These are phyloP conservation scores for Gallinago jamesoni DNA, from an alignment of 2,113 vertebrate genomes.

Conservation along the genomic window DNA sequence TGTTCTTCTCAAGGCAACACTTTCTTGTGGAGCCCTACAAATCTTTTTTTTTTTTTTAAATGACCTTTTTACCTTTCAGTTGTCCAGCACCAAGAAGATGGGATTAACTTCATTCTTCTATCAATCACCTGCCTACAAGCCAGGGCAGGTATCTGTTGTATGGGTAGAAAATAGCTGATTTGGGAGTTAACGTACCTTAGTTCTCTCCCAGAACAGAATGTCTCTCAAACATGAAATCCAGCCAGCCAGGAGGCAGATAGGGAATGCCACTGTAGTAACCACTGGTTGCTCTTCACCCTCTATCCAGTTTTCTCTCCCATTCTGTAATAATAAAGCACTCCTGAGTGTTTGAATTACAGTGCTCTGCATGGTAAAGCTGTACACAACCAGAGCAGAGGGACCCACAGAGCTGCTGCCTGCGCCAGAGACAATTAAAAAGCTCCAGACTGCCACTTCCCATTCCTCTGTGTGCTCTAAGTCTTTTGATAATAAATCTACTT, in stretches of 20 bases:
- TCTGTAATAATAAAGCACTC: background rate
- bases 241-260: background rate
- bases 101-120: background rate
- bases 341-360: background rate
- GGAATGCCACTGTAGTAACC: background rate
- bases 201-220: background rate
- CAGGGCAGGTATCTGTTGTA: background rate
- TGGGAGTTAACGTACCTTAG: background rate
- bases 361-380: background rate
- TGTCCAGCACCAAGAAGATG: background rate
- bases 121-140: background rate
- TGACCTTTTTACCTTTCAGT: background rate
- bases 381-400: background rate
- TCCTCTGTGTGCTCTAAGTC: background rate
- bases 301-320: background rate
- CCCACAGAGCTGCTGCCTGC: fast-evolving
- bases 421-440: background rate
- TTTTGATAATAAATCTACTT: background rate
- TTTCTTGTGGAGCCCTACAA: background rate
- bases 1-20: background rate
- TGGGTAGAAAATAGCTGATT: background rate
- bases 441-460: background rate
- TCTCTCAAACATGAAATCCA: background rate
- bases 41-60: background rate
- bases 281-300: background rate